Conservation (phyloP, 2,888 invertebrate genomes). For the Laothoe populi region DNA sequence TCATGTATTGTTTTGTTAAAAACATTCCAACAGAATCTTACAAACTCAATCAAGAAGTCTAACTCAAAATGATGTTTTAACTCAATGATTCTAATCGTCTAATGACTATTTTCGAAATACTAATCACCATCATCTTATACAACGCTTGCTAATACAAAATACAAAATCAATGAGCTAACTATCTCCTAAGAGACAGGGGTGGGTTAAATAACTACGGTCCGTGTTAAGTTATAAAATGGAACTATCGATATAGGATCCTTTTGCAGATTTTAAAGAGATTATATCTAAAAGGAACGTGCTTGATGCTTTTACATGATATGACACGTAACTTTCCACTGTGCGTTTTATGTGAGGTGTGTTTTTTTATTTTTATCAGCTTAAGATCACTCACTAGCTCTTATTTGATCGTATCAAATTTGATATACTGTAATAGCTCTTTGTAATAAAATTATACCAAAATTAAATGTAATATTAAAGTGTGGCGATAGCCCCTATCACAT, state of each 20-base stretch:
- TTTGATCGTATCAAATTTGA: too few relatives aligned
- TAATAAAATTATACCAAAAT: too few relatives aligned
- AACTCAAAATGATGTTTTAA: background rate
- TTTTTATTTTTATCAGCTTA: too few relatives aligned
- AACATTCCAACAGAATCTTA: background rate
- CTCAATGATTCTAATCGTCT: too few relatives aligned
- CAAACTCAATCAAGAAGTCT: background rate
- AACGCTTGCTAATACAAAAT: background rate
- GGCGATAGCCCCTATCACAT: too few relatives aligned
- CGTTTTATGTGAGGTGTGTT: background rate
- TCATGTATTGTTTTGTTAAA: too few relatives aligned
- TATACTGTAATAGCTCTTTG: too few relatives aligned
- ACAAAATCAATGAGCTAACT: slow-evolving; percentile 3
- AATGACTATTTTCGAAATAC: background rate
- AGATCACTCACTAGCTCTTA: too few relatives aligned
- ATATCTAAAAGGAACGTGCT: background rate
- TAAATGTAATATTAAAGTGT: too few relatives aligned
- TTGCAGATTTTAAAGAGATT: slow-evolving; percentile 16
- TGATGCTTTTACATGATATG: background rate
- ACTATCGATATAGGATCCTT: background rate
- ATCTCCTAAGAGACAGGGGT: background rate
- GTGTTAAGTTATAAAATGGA: slow-evolving; percentile 12
- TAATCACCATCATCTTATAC: background rate
- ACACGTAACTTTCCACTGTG: background rate
- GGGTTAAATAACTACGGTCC: background rate